Evolutionary conservation across 2,888 invertebrate genomes (phyloP), one percentile per base, ranked within the genome.

Genomic region (Luperina testacea): DNA sequence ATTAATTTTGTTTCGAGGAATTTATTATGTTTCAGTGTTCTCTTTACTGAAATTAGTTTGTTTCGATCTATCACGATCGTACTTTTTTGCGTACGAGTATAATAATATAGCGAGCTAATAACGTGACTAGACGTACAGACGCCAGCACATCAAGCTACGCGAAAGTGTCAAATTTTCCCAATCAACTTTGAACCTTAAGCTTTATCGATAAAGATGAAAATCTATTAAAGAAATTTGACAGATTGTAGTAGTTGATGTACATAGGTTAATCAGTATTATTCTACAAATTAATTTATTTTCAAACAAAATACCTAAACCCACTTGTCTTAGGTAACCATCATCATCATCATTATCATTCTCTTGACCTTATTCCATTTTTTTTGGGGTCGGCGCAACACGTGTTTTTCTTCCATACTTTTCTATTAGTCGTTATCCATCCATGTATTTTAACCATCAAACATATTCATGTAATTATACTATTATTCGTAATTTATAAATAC

Each of bases 1-100:
- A 45, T 64, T 73, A 72, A 77, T 72, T 73, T 72, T 59, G 74
- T 76, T 68, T 72, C 15, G 61, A 51, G 20, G 48, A 45, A 72
- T 74, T 45, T 57, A 6, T 72, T 77, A 17, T 57, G 2, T 70
- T 63, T 57, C 61, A 65, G 15, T 11, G 42, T 20, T 81, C 9
- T 70, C 2, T 69, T 77, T 72, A 57, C 15, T 68, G 17, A 72
- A 81, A 77, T 48, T 6, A 32, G 3, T 72, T 71, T 24, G 1
- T 42, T 65, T 51, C 0, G 42, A 72, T 63, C 4, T 48, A 13
- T 42, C 5, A 1, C 2, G 13, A 53, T 70, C 59, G 27, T 45
- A 15, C 0, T 65, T 77, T 32, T 57, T 24, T 53, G 27, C 3
- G 1, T 24, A 42, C 9, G 42, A 9, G 38, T 38, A 0, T 38